These are phyloP conservation scores for Micropterix aruncella DNA, from an alignment of 2,888 invertebrate species.

Conservation along the genomic window DNA sequence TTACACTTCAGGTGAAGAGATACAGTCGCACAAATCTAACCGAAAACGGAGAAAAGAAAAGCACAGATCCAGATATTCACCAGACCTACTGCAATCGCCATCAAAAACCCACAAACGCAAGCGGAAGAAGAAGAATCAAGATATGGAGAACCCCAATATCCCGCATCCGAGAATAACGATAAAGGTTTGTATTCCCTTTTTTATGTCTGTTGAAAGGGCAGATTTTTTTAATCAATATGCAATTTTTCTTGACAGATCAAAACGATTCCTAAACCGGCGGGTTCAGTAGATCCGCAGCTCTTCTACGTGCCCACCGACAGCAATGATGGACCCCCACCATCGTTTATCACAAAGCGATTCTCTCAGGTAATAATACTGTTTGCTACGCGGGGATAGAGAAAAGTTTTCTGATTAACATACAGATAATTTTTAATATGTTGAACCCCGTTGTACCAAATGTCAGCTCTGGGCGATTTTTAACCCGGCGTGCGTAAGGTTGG, in stretches of 20 bases:
- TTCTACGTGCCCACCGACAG: conserved; percentile 62
- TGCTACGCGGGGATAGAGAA: too few species aligned
- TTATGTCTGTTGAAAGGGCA: not conserved
- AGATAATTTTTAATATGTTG: too few species aligned
- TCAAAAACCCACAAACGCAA: conserved; percentile 68
- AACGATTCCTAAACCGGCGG: conserved; percentile 65
- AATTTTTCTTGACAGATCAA: conserved; percentile 42
- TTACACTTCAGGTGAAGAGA: conserved; percentile 18
- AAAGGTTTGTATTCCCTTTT: conserved; percentile 34
- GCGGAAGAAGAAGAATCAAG: conserved; percentile 65
- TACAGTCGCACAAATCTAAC: conserved; percentile 42
- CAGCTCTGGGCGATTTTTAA: too few species aligned
- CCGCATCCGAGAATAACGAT: conserved; percentile 69
- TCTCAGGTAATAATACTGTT: not conserved
- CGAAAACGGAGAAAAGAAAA: conserved; percentile 63
- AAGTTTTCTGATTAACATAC: too few species aligned
- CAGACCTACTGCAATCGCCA: conserved; percentile 47
- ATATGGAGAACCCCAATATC: conserved; percentile 36
- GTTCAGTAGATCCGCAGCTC: conserved; percentile 61
- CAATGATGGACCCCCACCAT: conserved; percentile 38
- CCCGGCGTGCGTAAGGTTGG: too few species aligned
- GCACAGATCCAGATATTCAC: conserved; percentile 59
- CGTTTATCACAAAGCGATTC: conserved; percentile 24
- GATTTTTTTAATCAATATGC: not conserved
- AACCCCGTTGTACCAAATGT: too few species aligned